phyloP scores from a whole-genome alignment of 1,140 invertebrate genomes.

The Manduca sexta region DNA sequence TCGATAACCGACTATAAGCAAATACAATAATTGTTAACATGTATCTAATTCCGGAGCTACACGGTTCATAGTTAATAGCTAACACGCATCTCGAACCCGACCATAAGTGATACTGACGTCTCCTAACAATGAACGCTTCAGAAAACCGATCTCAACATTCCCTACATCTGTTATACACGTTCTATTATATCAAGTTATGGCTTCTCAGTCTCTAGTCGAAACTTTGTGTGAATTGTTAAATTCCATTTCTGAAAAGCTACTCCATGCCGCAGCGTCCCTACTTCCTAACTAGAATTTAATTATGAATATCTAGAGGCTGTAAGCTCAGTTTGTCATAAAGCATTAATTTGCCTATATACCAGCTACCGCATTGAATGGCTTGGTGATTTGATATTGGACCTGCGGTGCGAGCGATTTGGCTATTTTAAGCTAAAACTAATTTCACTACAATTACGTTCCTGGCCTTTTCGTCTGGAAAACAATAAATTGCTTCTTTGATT shows the following conservation, averaged over 20 bases:
- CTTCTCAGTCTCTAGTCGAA: conserved; percentile 43
- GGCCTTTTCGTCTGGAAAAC: background rate
- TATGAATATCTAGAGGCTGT: conserved; percentile 49
- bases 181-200: conserved; percentile 46
- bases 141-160: conserved; percentile 11
- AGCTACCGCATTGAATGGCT: background rate
- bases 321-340: conserved; percentile 19
- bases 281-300: conserved; percentile 66
- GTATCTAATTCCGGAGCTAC: no score
- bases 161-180: conserved; percentile 21
- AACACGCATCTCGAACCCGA: no score
- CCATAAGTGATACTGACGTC: no score
- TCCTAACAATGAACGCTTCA: background rate
- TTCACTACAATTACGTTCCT: background rate
- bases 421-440: background rate
- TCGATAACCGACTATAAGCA: no score
- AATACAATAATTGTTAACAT: no score
- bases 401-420: background rate
- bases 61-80: no score
- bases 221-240: conserved; percentile 66
- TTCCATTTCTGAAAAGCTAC: conserved; percentile 57
- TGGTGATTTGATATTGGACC: conserved; percentile 1
- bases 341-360: conserved; percentile 13
- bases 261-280: conserved; percentile 41
- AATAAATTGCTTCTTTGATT: background rate